A percentile compares a stretch with the other conserved stretches of the same genome.
Evolutionary conservation across 2,888 invertebrate genomes (phyloP).

Genomic region (Cosmia pyralina): DNA sequence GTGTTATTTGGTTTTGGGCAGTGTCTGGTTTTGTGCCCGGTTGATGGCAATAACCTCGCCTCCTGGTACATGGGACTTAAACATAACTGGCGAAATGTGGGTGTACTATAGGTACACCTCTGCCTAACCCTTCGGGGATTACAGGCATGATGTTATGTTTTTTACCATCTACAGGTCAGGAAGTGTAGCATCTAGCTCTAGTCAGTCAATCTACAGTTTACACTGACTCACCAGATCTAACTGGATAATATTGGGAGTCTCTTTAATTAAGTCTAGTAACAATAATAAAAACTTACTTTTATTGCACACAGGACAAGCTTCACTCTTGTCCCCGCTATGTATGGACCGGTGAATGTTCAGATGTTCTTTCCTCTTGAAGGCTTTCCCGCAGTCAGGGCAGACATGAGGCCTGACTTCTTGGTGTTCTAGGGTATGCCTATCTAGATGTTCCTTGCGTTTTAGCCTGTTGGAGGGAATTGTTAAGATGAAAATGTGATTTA

Average conservation of each 20-base stretch:
- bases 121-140: no score
- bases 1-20: no score
- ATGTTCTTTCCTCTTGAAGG: slow-evolving; percentile 95
- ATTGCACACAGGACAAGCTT: slow-evolving; percentile 93
- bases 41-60: no score
- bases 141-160: no score
- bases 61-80: no score
- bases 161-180: neutral
- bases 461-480: slow-evolving; percentile 78
- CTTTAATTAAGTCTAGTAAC: neutral
- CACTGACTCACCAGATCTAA: neutral
- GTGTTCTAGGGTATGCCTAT: slow-evolving; percentile 94
- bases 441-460: slow-evolving; percentile 94
- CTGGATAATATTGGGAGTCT: neutral
- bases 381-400: slow-evolving; percentile 94
- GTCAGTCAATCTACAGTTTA: neutral
- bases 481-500: neutral
- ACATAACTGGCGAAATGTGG: no score
- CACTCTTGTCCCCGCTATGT: slow-evolving; percentile 94
- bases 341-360: slow-evolving; percentile 94
- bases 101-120: no score
- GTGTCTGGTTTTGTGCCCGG: no score
- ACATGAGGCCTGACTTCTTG: slow-evolving; percentile 94
- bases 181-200: neutral
- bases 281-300: slow-evolving; percentile 85